Percentiles rank a stretch among this genome's conserved stretches.
Evolutionary conservation across 2,888 invertebrate genomes (phyloP).

Genomic region (Ormyrus labotus): DNA sequence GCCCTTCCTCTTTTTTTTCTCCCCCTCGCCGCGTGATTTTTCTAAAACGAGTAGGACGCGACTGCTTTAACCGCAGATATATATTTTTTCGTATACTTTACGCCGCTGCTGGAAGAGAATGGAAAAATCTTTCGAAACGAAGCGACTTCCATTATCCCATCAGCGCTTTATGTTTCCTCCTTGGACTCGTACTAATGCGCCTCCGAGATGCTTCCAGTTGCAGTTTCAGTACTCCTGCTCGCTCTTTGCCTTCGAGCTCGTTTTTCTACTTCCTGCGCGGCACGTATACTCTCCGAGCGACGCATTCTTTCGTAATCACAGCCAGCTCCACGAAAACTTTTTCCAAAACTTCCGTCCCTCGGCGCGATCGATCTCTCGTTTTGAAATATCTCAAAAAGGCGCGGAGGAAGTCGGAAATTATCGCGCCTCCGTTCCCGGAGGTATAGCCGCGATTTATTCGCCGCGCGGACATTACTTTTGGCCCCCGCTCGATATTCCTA

Average conservation of each 20-base stretch:
- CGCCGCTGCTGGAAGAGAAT: neutral
- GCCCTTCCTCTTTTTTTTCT: neutral
- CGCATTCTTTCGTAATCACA: conserved; percentile 32
- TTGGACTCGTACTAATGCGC: neutral
- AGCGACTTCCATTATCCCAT: conserved; percentile 34
- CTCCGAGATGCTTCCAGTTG: conserved; percentile 8
- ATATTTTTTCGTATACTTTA: neutral
- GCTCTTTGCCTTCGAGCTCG: neutral
- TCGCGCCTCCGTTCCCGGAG: too few species aligned
- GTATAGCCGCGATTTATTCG: too few species aligned
- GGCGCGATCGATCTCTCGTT: neutral
- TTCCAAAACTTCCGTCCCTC: conserved; percentile 26
- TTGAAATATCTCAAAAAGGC: too few species aligned
- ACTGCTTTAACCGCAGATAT: neutral
- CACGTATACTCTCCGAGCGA: neutral
- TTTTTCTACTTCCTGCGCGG: conserved; percentile 26
- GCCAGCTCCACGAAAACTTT: conserved; percentile 12
- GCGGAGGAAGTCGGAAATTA: too few species aligned
- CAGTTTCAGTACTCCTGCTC: neutral
- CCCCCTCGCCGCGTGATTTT: neutral
- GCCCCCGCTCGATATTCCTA: too few species aligned
- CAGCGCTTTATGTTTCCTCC: conserved; percentile 38
- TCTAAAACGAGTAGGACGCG: conserved; percentile 2
- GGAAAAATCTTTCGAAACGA: neutral
- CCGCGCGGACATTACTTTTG: too few species aligned